Conservation (phyloP, 2,888 invertebrate species). For the Empis livida region DNA sequence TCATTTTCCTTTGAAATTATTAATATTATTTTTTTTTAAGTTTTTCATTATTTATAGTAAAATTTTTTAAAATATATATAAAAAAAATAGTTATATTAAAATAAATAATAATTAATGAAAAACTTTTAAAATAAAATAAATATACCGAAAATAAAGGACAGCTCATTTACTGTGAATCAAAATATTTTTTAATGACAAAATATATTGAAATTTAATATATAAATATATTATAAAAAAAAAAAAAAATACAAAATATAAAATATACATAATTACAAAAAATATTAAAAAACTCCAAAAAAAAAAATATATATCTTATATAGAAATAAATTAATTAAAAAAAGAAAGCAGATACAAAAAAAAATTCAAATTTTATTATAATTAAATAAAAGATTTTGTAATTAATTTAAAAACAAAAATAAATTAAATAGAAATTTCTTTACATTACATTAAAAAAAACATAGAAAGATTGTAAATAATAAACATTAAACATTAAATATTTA, state of each 20-base stretch:
- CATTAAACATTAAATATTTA: no score
- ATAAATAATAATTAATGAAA: slow-evolving; percentile 3
- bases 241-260: no score
- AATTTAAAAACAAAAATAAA: no score
- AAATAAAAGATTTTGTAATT: background rate
- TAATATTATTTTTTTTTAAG: no score
- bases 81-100: background rate
- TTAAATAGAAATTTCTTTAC: no score
- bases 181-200: slow-evolving; percentile 8
- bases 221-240: background rate
- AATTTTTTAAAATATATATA: background rate
- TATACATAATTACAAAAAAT: no score
- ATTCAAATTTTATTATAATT: background rate
- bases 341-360: background rate
- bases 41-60: no score
- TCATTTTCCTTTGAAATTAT: no score
- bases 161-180: slow-evolving; percentile 13
- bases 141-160: slow-evolving; percentile 6
- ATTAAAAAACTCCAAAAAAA: background rate
- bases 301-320: background rate
- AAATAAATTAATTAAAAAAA: background rate
- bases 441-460: no score
- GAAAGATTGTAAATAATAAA: no score
- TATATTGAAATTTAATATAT: slow-evolving; percentile 2
- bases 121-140: slow-evolving; percentile 4